Evolutionary conservation across 2,113 vertebrate species (phyloP), one percentile per base, ranked within the genome.

Genomic region (Verasper variegatus): DNA sequence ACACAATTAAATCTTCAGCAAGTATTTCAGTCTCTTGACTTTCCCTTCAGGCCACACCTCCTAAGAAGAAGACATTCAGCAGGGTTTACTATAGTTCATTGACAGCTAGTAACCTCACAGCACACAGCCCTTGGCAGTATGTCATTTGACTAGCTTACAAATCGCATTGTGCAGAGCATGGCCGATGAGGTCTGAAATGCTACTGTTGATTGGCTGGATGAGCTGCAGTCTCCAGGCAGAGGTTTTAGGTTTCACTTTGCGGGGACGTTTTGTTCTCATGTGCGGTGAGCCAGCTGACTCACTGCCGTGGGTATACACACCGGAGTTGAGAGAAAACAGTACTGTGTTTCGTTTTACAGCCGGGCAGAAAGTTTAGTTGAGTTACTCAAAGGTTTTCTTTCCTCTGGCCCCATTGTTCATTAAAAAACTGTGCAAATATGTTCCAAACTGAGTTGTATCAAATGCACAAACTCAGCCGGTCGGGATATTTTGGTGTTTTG

Each of bases 81-180:
- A 40, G 68, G 79, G 92, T 84, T 94, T 91, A 94, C 89, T 88
- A 17, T 27, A 89, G 94, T 92, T 86, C 92, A 80, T 45, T 94
- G 94, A 89, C 90, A 18, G 82, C 5, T n/a, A 92, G 92, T 93
- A 92, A 94, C 91, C 90, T 73, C 71, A 1, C n/a, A 3, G 26
- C 76, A 31, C 68, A 65, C 58, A 49, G 90, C 91, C 85, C n/a
- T 74, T 67, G 70, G 83, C 86, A 71, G 52, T 80, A 71, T 88
- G 86, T 86, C 84, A 88, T 89, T 82, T 89, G 85, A 85, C 82
- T 81, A 86, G 86, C 76, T 92, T 64, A 89, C 85, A 86, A 85
- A 87, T 89, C 82, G 8, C 92, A 92, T 93, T 94, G 92, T 90
- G 91, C 84, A 66, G 69, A 76, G 86, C 60, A 26, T 66, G 59